phyloP scores from a whole-genome alignment of 2,113 vertebrate species.

The Chloropsis hardwickii region DNA sequence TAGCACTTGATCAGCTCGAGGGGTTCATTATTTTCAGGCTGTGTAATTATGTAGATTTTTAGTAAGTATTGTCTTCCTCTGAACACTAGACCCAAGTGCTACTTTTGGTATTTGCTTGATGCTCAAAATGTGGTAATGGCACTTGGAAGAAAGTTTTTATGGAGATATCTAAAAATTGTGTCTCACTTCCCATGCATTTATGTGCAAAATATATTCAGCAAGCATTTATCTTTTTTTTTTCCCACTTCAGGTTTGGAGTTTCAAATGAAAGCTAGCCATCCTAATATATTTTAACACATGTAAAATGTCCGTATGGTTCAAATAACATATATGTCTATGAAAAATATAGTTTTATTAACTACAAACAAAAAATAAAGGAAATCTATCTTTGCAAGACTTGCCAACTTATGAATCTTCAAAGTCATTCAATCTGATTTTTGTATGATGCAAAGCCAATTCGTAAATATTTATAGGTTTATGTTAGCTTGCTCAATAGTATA shows the following conservation, averaged over 20 bases:
- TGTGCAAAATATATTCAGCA: not conserved
- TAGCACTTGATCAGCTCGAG: conserved; percentile 19
- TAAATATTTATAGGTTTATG: not conserved
- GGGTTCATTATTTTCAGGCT: conserved; percentile 26
- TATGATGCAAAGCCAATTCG: not conserved
- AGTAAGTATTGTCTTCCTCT: not conserved
- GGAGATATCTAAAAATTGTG: not conserved
- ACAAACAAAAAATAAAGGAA: accelerated
- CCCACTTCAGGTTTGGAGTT: not conserved
- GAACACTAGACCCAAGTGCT: not conserved
- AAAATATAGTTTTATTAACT: not conserved
- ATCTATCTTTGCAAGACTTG: not conserved
- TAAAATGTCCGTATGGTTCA: not conserved
- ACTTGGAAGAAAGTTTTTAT: not conserved
- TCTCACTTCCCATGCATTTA: not conserved
- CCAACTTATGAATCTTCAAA: not conserved
- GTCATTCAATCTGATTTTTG: not conserved
- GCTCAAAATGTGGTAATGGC: not conserved
- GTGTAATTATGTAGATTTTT: conserved; percentile 1
- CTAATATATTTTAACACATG: not conserved
- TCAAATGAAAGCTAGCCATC: not conserved
- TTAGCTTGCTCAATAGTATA: not conserved
- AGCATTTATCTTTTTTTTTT: not conserved
- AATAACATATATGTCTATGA: not conserved
- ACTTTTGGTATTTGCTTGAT: conserved; percentile 12